Percentiles rank a stretch among this genome's conserved stretches.
phyloP scores from a whole-genome alignment of 2,797 vertebrate species.

The Eutrigla gurnardus region DNA sequence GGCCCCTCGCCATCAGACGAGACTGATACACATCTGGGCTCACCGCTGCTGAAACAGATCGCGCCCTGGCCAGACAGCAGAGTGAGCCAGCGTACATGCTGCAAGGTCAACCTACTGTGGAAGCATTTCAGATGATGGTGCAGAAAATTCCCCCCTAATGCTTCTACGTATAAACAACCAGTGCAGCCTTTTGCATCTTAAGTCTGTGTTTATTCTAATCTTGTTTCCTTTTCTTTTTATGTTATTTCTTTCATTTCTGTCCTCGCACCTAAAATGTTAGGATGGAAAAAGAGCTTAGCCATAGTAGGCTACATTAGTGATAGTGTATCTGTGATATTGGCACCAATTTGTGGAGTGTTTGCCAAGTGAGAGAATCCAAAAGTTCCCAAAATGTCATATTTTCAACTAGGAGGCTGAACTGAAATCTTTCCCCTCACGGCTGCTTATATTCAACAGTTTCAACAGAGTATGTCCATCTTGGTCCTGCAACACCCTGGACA shows the following conservation, averaged over 20 bases:
- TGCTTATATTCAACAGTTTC: slow-evolving; percentile 18
- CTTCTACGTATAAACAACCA: slow-evolving; percentile 17
- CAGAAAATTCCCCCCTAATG: slow-evolving; percentile 47
- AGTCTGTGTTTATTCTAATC: slow-evolving; percentile 3
- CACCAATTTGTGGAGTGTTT: slow-evolving; percentile 9
- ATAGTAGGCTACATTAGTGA: not conserved
- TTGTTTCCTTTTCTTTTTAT: not conserved
- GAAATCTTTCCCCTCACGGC: slow-evolving; percentile 13
- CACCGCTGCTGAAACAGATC: slow-evolving; percentile 54
- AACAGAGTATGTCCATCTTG: slow-evolving; percentile 13
- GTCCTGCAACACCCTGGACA: slow-evolving; percentile 2
- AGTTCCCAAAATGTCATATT: slow-evolving; percentile 25
- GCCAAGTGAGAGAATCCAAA: slow-evolving; percentile 28
- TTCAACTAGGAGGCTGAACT: slow-evolving; percentile 18
- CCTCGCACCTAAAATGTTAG: not conserved
- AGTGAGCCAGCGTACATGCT: slow-evolving; percentile 33
- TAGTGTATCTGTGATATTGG: slow-evolving; percentile 21
- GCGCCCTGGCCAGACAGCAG: slow-evolving; percentile 27
- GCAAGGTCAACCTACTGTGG: slow-evolving; percentile 66
- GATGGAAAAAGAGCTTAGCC: slow-evolving; percentile 10
- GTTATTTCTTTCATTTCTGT: not conserved
- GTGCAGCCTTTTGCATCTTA: not conserved
- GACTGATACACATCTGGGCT: slow-evolving; percentile 69
- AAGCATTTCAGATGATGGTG: slow-evolving; percentile 56
- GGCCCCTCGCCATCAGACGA: slow-evolving; percentile 40